Percentiles rank a stretch among this genome's conserved stretches.
Conservation (phyloP, 2,888 invertebrate genomes). For the Drosophila fulvimacula region DNA sequence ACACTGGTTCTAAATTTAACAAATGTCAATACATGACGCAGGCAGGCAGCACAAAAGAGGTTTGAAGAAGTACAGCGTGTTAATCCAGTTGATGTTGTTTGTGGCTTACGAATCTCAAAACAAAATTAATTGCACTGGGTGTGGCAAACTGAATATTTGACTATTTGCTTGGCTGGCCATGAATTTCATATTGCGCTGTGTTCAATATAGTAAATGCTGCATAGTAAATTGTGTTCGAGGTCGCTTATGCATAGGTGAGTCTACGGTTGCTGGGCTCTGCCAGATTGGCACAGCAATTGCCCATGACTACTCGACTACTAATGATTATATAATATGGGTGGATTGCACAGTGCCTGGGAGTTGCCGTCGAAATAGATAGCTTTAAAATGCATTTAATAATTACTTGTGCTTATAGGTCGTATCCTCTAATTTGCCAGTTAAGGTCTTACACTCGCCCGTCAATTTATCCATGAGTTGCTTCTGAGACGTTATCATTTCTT, state of each 20-base stretch:
- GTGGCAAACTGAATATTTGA: slow-evolving; percentile 31
- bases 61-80: slow-evolving; percentile 82
- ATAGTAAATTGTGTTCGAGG: slow-evolving; percentile 5
- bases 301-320: neutral
- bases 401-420: slow-evolving; percentile 94
- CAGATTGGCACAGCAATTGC: neutral
- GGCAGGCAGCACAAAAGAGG: slow-evolving; percentile 80
- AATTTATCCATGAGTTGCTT: slow-evolving; percentile 97
- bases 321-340: neutral
- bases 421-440: slow-evolving; percentile 95
- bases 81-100: slow-evolving; percentile 72
- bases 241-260: neutral
- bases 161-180: slow-evolving; percentile 46
- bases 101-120: slow-evolving; percentile 47
- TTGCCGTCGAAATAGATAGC: neutral
- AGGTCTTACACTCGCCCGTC: slow-evolving; percentile 94
- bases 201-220: slow-evolving; percentile 15
- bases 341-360: slow-evolving; percentile 9
- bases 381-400: slow-evolving; percentile 55
- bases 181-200: slow-evolving; percentile 70
- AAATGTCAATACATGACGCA: slow-evolving; percentile 39
- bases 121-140: slow-evolving; percentile 50
- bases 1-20: slow-evolving; percentile 50
- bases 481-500: slow-evolving; percentile 95
- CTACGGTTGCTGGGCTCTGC: too few species aligned